Evolutionary conservation across 2,113 vertebrate genomes (phyloP).

Genomic region (Pluvialis apricaria): DNA sequence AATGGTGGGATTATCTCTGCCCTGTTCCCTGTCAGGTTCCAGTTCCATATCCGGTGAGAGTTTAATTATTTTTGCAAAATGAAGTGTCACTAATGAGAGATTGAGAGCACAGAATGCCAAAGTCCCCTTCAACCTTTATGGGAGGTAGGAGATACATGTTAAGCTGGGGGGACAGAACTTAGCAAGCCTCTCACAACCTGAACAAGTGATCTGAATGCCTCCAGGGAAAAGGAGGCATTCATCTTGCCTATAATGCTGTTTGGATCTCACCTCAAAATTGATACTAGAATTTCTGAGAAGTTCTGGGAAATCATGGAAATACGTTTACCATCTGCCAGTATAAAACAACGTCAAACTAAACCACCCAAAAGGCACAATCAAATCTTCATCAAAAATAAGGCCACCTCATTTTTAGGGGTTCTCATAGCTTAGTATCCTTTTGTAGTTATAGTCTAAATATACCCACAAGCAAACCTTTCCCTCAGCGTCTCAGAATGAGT

Average conservation of each 20-base stretch:
- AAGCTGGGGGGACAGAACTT: not conserved
- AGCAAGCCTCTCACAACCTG: not conserved
- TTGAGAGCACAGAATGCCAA: not conserved
- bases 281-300: not conserved
- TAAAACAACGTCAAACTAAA: not conserved
- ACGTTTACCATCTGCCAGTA: not conserved
- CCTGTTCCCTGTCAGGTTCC: not conserved
- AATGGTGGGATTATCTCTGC: not conserved
- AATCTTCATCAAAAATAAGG: slow-evolving; percentile 9
- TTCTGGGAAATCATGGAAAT: not conserved
- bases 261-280: not conserved
- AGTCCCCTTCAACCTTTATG: not conserved
- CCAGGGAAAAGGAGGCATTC: not conserved
- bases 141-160: not conserved
- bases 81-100: not conserved
- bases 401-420: not conserved
- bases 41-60: not conserved
- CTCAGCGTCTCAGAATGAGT: not conserved
- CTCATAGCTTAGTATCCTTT: not conserved
- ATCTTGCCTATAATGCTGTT: not conserved
- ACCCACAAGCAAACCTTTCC: slow-evolving; percentile 3
- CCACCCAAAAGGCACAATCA: not conserved
- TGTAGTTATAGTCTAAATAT: not conserved
- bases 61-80: slow-evolving; percentile 14
- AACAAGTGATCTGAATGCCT: not conserved